A percentile compares a stretch with the other conserved stretches of the same genome.
Conservation (phyloP, 2,888 invertebrate species). For the Crocallis elinguaria region DNA sequence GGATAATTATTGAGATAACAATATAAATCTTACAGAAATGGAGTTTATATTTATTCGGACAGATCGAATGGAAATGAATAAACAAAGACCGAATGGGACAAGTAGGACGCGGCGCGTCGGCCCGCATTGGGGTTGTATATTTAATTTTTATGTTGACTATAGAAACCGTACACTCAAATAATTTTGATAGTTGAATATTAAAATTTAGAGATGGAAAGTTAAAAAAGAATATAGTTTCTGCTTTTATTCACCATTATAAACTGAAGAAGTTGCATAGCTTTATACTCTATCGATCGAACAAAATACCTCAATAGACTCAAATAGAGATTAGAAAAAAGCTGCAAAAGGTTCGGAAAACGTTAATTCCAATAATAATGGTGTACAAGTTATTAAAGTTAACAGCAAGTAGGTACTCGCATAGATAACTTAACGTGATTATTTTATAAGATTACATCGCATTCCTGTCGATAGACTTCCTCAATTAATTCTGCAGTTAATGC, state of each 20-base stretch:
- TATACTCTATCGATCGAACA: no score
- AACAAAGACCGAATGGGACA: not conserved
- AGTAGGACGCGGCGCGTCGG: not conserved
- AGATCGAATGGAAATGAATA: not conserved
- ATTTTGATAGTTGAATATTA: not conserved
- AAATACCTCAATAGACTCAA: no score
- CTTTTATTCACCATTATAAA: no score
- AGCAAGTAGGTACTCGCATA: slow-evolving; percentile 26
- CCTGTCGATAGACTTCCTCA: slow-evolving; percentile 49
- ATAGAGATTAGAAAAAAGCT: no score
- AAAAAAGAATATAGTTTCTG: no score
- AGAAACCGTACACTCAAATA: not conserved
- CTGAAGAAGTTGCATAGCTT: no score
- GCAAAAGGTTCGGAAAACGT: not conserved
- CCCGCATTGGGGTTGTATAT: slow-evolving; percentile 2
- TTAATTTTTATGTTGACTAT: slow-evolving; percentile 1
- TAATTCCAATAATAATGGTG: slow-evolving; percentile 20
- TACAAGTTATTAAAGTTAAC: slow-evolving; percentile 20
- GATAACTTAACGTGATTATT: slow-evolving; percentile 48
- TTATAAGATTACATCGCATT: slow-evolving; percentile 46
- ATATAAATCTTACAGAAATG: not conserved
- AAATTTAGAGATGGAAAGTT: not conserved
- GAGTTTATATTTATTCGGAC: not conserved
- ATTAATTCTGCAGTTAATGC: slow-evolving; percentile 37
- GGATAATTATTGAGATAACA: slow-evolving; percentile 16